Evolutionary conservation across 2,797 vertebrate genomes (phyloP).

Genomic region (Carduelis carduelis): DNA sequence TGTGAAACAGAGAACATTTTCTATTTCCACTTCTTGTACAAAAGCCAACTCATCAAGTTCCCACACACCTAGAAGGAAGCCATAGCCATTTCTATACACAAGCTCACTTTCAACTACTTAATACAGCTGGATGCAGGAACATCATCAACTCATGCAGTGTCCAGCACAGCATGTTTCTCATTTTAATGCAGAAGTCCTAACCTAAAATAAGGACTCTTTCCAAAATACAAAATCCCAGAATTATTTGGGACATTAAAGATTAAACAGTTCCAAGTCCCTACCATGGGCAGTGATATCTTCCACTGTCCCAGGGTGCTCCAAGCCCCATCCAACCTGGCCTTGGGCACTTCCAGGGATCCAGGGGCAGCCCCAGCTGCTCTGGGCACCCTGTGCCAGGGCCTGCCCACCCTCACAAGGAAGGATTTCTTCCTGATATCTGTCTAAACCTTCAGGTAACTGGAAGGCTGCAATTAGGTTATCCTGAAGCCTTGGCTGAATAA

Average conservation of each 20-base stretch:
- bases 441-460: background rate
- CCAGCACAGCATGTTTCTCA: background rate
- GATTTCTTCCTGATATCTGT: background rate
- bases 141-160: background rate
- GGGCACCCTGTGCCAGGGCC: background rate
- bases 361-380: background rate
- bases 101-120: background rate
- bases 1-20: background rate
- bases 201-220: background rate
- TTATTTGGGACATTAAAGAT: background rate
- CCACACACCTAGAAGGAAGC: constrained; percentile 3
- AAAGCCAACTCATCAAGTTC: background rate
- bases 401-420: accelerated
- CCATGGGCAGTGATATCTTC: background rate
- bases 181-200: background rate
- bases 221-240: background rate
- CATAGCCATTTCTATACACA: background rate
- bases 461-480: background rate
- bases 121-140: background rate
- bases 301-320: accelerated
- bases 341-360: background rate
- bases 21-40: background rate
- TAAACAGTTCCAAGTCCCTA: background rate
- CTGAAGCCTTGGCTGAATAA: background rate
- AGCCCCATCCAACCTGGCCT: accelerated